phyloP scores from a whole-genome alignment of 2,797 vertebrate species.

The Sebastes variabilis region DNA sequence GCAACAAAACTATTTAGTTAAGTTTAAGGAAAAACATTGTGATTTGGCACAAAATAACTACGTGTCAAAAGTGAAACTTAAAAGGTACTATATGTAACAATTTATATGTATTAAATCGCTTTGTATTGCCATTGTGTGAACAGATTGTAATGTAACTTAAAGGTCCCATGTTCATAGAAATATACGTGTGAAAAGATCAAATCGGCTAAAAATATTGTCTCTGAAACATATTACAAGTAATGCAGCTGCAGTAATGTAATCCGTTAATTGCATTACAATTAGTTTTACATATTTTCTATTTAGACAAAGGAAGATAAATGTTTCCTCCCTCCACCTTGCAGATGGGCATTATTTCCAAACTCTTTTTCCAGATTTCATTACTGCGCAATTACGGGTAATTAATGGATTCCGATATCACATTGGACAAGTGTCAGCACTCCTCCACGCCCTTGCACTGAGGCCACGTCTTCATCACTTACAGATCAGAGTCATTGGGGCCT shows the following conservation, averaged over 20 bases:
- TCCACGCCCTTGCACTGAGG: conserved; percentile 34
- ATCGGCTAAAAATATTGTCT: background rate
- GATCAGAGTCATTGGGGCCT: conserved; percentile 40
- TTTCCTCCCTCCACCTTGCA: background rate
- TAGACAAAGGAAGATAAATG: background rate
- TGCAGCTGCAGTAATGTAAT: background rate
- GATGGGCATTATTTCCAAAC: background rate
- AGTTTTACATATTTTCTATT: background rate
- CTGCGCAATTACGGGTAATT: conserved; percentile 39
- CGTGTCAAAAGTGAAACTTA: no score
- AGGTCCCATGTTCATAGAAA: background rate
- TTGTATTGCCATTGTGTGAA: no score
- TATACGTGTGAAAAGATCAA: background rate
- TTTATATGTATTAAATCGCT: no score
- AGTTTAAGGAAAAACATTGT: no score
- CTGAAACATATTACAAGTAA: background rate
- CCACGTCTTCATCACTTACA: conserved; percentile 41
- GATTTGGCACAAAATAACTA: no score
- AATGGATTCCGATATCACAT: conserved; percentile 11
- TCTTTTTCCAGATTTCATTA: conserved; percentile 42
- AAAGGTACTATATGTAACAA: no score
- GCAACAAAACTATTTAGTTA: no score
- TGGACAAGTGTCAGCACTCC: conserved; percentile 34
- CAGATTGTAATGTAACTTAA: no score
- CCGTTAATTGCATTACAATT: background rate